These are phyloP conservation scores for Oriolus oriolus DNA, from an alignment of 2,113 vertebrate species.

Conservation along the genomic window DNA sequence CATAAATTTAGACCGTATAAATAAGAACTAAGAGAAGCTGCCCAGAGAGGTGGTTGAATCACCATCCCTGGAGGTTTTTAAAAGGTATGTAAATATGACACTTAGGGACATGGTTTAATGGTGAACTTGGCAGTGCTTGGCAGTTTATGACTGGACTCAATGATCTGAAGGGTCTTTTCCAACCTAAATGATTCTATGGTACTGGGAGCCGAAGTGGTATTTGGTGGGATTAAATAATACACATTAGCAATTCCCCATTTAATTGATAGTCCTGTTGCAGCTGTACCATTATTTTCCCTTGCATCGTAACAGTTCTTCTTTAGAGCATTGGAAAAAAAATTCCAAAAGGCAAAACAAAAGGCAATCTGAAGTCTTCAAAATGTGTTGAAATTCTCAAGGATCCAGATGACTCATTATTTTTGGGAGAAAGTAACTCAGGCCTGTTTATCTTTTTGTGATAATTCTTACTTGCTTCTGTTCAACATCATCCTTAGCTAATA, in stretches of 20 bases:
- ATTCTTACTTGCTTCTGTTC: not conserved
- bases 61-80: not conserved
- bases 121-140: not conserved
- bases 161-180: not conserved
- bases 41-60: not conserved
- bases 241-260: not conserved
- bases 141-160: not conserved
- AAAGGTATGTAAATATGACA: not conserved
- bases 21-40: not conserved
- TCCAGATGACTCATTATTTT: not conserved
- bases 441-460: not conserved
- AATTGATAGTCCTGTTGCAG: not conserved
- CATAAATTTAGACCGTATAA: not conserved
- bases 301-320: not conserved
- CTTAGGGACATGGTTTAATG: not conserved
- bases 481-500: not conserved
- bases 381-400: not conserved
- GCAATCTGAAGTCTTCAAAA: not conserved
- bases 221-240: not conserved
- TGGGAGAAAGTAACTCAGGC: not conserved
- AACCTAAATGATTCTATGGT: not conserved
- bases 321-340: not conserved
- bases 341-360: not conserved
- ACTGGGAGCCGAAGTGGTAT: not conserved
- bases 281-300: not conserved